Evolutionary conservation across 2,797 vertebrate species (phyloP).

Genomic region (Mionectes olivaceus): DNA sequence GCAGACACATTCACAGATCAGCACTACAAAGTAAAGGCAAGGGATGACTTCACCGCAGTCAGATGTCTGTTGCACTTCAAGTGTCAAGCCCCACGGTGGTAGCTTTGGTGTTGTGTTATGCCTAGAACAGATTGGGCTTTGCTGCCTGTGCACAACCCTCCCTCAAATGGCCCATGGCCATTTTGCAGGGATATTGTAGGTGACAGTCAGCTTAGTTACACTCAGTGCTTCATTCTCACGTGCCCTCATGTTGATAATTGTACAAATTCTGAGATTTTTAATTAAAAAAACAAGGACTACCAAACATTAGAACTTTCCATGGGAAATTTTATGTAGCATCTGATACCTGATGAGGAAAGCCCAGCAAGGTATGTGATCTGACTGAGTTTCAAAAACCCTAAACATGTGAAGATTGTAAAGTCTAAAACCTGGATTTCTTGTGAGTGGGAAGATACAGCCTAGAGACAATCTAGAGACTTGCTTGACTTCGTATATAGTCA

Average conservation of each 20-base stretch:
- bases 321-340: neutral
- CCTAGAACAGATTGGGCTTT: neutral
- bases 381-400: neutral
- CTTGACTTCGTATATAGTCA: neutral
- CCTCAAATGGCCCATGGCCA: neutral
- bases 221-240: neutral
- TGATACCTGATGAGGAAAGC: neutral
- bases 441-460: neutral
- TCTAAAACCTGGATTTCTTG: neutral
- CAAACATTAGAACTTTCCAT: neutral
- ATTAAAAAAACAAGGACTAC: neutral
- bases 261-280: neutral
- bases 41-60: neutral
- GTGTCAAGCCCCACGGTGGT: neutral
- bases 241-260: neutral
- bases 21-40: neutral
- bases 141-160: neutral
- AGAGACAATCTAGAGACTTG: conserved; percentile 1
- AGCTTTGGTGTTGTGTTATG: neutral
- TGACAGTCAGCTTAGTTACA: neutral
- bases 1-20: neutral
- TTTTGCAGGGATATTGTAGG: neutral
- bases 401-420: neutral
- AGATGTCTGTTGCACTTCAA: neutral
- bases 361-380: neutral